These are phyloP conservation scores for Crenichthys baileyi DNA, from an alignment of 2,797 vertebrate genomes.

Conservation along the genomic window DNA sequence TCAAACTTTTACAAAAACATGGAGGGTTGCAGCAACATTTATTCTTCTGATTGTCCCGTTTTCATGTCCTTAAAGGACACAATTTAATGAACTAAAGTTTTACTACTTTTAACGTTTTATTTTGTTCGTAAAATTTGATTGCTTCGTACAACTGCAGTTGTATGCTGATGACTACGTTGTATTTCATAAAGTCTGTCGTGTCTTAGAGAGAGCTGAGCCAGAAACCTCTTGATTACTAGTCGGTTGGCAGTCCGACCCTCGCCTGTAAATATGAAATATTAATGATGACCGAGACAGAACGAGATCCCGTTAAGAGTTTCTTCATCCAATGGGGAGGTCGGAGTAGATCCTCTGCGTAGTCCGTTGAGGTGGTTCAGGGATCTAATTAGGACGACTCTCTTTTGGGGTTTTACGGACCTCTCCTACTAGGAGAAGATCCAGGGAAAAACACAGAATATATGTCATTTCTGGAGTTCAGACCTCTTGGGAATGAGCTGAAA, in stretches of 20 bases:
- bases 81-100: no score
- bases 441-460: no score
- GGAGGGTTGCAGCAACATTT: not conserved
- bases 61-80: not conserved
- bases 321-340: no score
- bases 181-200: not conserved
- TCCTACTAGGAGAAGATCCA: no score
- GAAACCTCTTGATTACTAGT: not conserved
- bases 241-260: not conserved
- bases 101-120: not conserved
- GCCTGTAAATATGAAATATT: no score
- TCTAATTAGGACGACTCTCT: no score
- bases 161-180: not conserved
- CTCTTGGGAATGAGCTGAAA: not conserved
- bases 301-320: no score
- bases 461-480: not conserved
- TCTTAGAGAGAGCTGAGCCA: not conserved
- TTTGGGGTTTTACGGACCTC: no score
- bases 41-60: not conserved
- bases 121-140: not conserved
- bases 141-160: no score
- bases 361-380: no score
- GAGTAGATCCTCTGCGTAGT: no score
- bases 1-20: not conserved
- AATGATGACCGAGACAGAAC: no score